Conservation (phyloP, 2,797 vertebrate genomes). For the Molossus alvarezi region DNA sequence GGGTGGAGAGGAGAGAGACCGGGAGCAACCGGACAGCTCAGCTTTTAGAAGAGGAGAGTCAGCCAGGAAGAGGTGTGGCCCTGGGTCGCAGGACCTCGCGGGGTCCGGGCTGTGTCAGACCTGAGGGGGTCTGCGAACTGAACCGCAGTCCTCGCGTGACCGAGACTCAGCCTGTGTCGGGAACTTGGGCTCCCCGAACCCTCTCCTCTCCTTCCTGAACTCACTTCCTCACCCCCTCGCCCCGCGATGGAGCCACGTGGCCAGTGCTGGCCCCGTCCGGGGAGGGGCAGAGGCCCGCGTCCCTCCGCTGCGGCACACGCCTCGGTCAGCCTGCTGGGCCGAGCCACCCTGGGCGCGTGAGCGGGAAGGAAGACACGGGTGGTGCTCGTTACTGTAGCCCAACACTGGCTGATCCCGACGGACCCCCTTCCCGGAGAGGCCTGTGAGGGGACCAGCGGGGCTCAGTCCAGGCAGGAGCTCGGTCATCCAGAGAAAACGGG, state of each 20-base stretch:
- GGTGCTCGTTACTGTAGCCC: conserved; percentile 18
- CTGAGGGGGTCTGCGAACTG: neutral
- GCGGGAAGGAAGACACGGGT: neutral
- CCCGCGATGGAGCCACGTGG: neutral
- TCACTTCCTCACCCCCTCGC: fast-evolving
- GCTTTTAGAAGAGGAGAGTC: neutral
- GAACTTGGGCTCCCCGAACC: neutral
- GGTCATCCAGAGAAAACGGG: neutral
- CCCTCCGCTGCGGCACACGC: neutral
- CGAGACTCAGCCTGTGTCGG: neutral
- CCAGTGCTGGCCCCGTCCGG: neutral
- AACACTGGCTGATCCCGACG: neutral
- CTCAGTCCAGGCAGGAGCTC: neutral
- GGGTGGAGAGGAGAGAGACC: neutral
- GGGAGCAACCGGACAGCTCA: no score
- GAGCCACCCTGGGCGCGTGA: neutral
- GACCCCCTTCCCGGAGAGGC: fast-evolving
- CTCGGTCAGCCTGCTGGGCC: neutral
- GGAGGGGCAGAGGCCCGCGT: no score
- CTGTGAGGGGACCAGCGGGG: neutral
- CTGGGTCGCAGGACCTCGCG: neutral
- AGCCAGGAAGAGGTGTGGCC: neutral
- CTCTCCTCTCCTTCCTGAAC: no score
- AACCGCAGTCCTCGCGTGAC: neutral
- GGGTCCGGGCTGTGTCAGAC: neutral